Evolutionary conservation across 1,140 invertebrate species (phyloP).

Genomic region (Chrysomallon squamiferum): DNA sequence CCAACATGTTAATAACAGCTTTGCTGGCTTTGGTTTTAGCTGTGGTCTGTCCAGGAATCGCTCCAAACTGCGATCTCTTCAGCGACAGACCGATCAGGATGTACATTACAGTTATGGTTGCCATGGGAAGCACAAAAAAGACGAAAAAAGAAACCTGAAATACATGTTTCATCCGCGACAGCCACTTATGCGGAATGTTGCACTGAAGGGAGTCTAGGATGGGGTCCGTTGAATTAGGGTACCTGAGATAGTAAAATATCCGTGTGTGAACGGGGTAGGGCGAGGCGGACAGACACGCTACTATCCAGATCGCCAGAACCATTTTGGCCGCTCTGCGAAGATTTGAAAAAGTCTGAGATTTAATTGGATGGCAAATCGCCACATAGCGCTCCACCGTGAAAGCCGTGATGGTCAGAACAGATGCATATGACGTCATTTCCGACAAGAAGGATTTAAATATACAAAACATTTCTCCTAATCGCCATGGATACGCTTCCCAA

Average conservation of each 20-base stretch:
- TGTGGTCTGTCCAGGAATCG: conserved; percentile 5
- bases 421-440: conserved; percentile 92
- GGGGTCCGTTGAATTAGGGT: conserved; percentile 16
- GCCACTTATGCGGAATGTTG: conserved; percentile 22
- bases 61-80: conserved; percentile 32
- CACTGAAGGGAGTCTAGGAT: conserved; percentile 22
- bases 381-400: conserved; percentile 95
- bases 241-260: conserved; percentile 21
- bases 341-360: conserved; percentile 84
- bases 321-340: conserved; percentile 78
- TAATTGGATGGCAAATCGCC: conserved; percentile 90
- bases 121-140: conserved; percentile 61
- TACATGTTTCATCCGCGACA: conserved; percentile 6
- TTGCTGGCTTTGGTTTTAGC: conserved; percentile 18
- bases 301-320: conserved; percentile 78
- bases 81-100: conserved; percentile 55
- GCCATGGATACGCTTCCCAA: conserved; percentile 86
- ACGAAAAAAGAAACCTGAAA: conserved; percentile 48
- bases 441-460: conserved; percentile 82
- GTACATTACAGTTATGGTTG: conserved; percentile 57
- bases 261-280: conserved; percentile 64
- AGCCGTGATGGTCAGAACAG: conserved; percentile 88
- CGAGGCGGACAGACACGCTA: conserved; percentile 77
- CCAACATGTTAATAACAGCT: conserved; percentile 53
- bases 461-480: conserved; percentile 86